These are phyloP conservation scores for Vanessa tameamea DNA, from an alignment of 1,140 invertebrate species.

Conservation along the genomic window DNA sequence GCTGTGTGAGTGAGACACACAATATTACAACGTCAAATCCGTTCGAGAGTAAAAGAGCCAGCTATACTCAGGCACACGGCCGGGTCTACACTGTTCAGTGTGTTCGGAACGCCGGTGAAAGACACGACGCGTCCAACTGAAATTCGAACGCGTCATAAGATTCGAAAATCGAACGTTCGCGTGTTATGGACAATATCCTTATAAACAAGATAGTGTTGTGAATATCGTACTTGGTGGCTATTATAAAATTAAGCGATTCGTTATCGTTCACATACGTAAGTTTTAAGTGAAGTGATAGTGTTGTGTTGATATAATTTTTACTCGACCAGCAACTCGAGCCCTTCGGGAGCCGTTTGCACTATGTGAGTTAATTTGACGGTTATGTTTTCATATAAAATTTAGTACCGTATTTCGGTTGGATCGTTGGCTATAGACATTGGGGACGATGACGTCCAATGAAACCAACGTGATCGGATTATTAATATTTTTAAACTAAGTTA, in stretches of 20 bases:
- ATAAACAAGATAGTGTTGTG: conserved; percentile 37
- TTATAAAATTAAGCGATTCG: neutral
- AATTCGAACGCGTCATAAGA: conserved; percentile 8
- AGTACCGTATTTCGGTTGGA: conserved; percentile 16
- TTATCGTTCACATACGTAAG: conserved; percentile 9
- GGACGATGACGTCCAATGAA: neutral
- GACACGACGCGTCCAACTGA: conserved; percentile 42
- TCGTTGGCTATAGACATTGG: conserved; percentile 2
- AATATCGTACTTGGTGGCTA: conserved; percentile 11
- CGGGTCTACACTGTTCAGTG: conserved; percentile 69
- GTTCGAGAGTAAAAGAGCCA: conserved; percentile 47
- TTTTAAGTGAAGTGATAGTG: conserved; percentile 35
- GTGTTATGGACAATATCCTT: conserved; percentile 32
- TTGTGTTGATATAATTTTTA: conserved; percentile 32
- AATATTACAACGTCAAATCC: conserved; percentile 35
- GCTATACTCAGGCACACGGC: conserved; percentile 54
- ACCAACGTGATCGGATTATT: conserved; percentile 8
- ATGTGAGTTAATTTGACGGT: conserved; percentile 47
- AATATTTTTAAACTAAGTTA: neutral
- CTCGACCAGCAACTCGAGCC: conserved; percentile 23
- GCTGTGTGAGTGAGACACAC: conserved; percentile 56
- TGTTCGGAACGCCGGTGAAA: conserved; percentile 53
- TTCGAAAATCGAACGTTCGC: conserved; percentile 33
- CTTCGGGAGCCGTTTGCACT: conserved; percentile 39
- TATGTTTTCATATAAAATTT: conserved; percentile 32